Conservation (phyloP, 2,113 vertebrate species). For the Motacilla alba region DNA sequence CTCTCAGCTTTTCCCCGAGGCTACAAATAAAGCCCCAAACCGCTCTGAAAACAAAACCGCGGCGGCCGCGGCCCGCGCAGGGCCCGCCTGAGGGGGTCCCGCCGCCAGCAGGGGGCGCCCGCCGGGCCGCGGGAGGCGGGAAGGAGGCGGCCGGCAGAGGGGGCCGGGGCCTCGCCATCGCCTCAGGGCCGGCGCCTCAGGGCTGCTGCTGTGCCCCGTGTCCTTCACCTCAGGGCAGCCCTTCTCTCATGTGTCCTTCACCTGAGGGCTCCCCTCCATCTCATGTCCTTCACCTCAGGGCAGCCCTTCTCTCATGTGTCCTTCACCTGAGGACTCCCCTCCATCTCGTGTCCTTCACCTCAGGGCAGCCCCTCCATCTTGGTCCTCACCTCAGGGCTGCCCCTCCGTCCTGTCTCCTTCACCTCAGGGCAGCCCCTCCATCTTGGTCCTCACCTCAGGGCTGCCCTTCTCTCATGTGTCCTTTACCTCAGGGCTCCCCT, state of each 20-base stretch:
- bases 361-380: not conserved
- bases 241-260: rapidly evolving
- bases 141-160: not conserved
- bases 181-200: not conserved
- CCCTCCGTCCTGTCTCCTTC: not conserved
- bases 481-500: not conserved
- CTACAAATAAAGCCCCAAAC: not conserved
- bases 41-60: not conserved
- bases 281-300: no score
- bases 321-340: not conserved
- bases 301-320: rapidly evolving
- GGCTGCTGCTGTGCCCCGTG: rapidly evolving
- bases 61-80: rapidly evolving
- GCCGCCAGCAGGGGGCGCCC: not conserved
- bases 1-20: not conserved
- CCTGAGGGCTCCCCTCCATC: no score
- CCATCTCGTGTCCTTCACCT: no score
- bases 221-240: no score
- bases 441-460: rapidly evolving
- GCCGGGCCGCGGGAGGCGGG: not conserved
- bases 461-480: rapidly evolving
- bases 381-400: no score
- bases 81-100: not conserved
- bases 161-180: not conserved
- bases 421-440: not conserved